Percentiles rank a stretch among this genome's conserved stretches.
These are phyloP conservation scores for Drosophila busckii DNA, from an alignment of 1,140 invertebrate genomes.

Conservation along the genomic window DNA sequence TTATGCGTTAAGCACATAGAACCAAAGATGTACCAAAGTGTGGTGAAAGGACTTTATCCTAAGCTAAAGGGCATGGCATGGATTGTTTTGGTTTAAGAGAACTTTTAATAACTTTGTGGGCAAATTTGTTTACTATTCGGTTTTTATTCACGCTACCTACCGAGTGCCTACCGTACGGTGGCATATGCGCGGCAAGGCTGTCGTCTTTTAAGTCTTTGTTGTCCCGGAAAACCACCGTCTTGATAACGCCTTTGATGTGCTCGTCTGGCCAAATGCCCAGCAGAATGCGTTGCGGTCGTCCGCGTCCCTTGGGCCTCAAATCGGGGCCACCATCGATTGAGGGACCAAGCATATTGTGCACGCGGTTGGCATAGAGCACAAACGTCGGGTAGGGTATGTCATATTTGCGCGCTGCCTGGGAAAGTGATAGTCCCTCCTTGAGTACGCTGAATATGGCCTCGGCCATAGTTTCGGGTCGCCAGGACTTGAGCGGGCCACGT, in stretches of 20 bases:
- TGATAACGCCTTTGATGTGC: slow-evolving; percentile 93
- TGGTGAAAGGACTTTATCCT: too few relatives aligned
- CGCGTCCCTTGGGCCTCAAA: slow-evolving; percentile 93
- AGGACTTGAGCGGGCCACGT: slow-evolving; percentile 94
- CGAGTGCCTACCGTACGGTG: slow-evolving; percentile 76
- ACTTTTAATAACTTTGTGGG: too few relatives aligned
- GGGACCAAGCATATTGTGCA: slow-evolving; percentile 96
- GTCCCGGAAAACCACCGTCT: slow-evolving; percentile 94
- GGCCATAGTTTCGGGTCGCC: slow-evolving; percentile 95
- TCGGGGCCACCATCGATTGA: slow-evolving; percentile 92
- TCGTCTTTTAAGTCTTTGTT: slow-evolving; percentile 87
- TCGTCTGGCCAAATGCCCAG: slow-evolving; percentile 95
- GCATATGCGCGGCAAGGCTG: slow-evolving; percentile 55
- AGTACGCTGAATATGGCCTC: slow-evolving; percentile 95
- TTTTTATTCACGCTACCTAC: slow-evolving; percentile 42
- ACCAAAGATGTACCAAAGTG: too few relatives aligned
- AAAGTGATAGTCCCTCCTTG: slow-evolving; percentile 91
- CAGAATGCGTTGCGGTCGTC: slow-evolving; percentile 92
- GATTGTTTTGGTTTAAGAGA: neutral
- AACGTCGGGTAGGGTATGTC: slow-evolving; percentile 97
- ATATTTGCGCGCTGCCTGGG: slow-evolving; percentile 94
- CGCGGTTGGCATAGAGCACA: slow-evolving; percentile 93
- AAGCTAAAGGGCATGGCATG: too few relatives aligned
- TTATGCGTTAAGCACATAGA: too few relatives aligned
- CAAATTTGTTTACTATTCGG: neutral